Evolutionary conservation across 2,113 vertebrate species (phyloP).

Genomic region (Sturnus vulgaris): DNA sequence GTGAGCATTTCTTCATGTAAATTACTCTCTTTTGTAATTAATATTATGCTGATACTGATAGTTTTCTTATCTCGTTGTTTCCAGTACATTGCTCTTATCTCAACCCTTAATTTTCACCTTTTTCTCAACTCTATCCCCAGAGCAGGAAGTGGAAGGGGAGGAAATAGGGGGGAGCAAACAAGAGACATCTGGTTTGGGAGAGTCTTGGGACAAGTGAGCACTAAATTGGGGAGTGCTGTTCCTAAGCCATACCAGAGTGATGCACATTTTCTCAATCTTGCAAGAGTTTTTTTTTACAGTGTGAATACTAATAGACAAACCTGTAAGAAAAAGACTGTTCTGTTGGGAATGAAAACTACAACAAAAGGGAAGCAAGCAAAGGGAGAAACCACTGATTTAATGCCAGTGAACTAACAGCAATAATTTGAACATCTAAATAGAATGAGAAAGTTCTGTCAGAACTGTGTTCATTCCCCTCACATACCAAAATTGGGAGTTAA

Average conservation of each 20-base stretch:
- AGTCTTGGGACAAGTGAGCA: neutral
- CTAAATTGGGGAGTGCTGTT: neutral
- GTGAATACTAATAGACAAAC: neutral
- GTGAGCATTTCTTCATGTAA: neutral
- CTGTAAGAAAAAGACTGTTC: neutral
- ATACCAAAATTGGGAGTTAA: neutral
- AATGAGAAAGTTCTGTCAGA: neutral
- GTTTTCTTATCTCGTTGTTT: neutral
- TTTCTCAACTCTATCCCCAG: neutral
- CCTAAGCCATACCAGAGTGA: rapidly evolving
- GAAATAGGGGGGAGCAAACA: neutral
- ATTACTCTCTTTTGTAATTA: neutral
- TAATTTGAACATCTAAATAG: neutral
- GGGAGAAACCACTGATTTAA: neutral
- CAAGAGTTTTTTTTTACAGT: neutral
- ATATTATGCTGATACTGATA: neutral
- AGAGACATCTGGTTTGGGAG: neutral
- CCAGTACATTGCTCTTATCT: neutral
- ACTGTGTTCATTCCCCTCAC: neutral
- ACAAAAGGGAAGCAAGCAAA: neutral
- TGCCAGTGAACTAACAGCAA: neutral
- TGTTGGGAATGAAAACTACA: neutral
- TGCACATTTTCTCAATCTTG: neutral
- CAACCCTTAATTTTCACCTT: neutral
- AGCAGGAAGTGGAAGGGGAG: neutral